A percentile compares a stretch with the other conserved stretches of the same genome.
phyloP scores from a whole-genome alignment of 2,113 vertebrate species.

The Oophaga pumilio region DNA sequence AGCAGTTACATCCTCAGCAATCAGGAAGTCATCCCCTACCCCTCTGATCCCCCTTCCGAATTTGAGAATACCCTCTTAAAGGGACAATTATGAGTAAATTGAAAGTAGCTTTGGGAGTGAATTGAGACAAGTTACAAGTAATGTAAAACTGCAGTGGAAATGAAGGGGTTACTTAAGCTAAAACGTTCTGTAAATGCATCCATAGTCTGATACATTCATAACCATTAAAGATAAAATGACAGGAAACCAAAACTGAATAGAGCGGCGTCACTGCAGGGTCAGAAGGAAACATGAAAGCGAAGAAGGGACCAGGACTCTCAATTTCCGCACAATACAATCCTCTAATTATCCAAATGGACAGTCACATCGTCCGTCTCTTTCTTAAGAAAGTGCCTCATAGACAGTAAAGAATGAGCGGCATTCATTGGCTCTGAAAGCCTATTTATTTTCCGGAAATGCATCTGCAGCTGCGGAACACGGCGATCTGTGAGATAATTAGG shows the following conservation, averaged over 20 bases:
- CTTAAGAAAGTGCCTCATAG: not conserved
- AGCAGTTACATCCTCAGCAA: too few relatives aligned
- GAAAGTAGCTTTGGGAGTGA: not conserved
- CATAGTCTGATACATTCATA: not conserved
- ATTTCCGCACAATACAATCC: not conserved
- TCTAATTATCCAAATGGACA: constrained; percentile 1
- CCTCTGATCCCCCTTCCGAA: too few relatives aligned
- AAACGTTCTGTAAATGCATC: not conserved
- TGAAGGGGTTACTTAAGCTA: not conserved
- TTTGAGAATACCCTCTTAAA: not conserved
- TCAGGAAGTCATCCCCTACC: too few relatives aligned
- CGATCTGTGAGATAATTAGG: constrained; percentile 20
- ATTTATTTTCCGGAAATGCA: constrained; percentile 20
- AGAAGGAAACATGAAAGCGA: not conserved
- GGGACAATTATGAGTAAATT: not conserved
- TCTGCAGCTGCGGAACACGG: constrained; percentile 29
- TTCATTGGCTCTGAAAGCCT: constrained; percentile 40
- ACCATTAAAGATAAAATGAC: not conserved
- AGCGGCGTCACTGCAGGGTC: not conserved
- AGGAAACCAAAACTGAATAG: not conserved
- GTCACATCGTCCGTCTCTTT: not conserved
- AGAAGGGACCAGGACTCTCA: not conserved
- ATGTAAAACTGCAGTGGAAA: not conserved
- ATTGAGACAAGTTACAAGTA: too few relatives aligned
- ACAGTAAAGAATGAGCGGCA: constrained; percentile 14